Evolutionary conservation across 2,888 invertebrate genomes (phyloP), one percentile per base, ranked within the genome.

Genomic region (Perdita meconis): DNA sequence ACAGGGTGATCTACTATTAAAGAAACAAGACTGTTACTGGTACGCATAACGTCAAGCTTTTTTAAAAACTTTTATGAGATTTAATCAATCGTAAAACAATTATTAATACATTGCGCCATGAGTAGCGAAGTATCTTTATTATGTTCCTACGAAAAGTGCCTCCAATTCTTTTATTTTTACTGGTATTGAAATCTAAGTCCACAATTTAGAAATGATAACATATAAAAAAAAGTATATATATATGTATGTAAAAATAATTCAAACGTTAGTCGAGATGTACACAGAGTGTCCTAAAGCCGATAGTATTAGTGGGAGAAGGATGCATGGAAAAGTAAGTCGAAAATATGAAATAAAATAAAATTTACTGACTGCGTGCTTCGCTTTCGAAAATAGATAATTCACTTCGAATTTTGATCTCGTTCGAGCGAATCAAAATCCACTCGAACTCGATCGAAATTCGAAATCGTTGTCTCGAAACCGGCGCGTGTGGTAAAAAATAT

Each of bases 1-100:
- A 81, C 75, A 83, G 70, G 87, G 86, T 88, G 84, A 88, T 85
- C 82, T 82, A 86, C 81, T 85, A 85, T 86, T 80, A 78, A 76
- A 85, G 82, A 78, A 85, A 83, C 74, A 85, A 87, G 83, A 89
- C 85, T 86, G 85, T 84, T 81, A 77, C 64, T 67, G 77, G 61
- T 81, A 75, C 66, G 82, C 81, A 82, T 81, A 78, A 83, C 70
- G 77, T 80, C 69, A 82, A 80, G 78, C 66, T 82, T 70, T 78
- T 73, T 67, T 77, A 65, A 72, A 42, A 81, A 73, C 69, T 82
- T 85, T 83, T 81, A 78, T 74, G 42, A 65, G 55, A 78, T 61
- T 78, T 64, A 78, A 83, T 53, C 55, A 65, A 65, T 57, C 64
- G 69, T 55, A 70, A 75, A 47, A 56, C 83, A 61, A 57, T 64